Evolutionary conservation across 2,888 invertebrate species (phyloP), one percentile per base, ranked within the genome.

Genomic region (Hemistola chrysoprasaria): DNA sequence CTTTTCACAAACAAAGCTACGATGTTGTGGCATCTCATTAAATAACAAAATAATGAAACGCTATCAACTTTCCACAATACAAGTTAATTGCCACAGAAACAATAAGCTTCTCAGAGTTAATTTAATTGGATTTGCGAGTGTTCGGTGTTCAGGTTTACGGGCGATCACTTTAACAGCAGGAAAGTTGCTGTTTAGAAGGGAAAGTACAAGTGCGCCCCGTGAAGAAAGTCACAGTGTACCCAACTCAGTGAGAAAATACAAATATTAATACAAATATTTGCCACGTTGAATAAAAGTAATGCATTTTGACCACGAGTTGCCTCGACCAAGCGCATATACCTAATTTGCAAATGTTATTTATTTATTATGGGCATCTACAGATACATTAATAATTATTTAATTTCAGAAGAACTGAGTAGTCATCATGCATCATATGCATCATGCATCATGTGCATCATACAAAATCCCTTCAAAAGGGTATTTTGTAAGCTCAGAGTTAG

Each of bases 141-240:
- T 65, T 68, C 65, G 67, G 57, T 58, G 69, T 65, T 68, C 65
- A 68, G 65, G 65, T 71, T 74, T 67, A 68, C 59, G 62, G 52
- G 62, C 63, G 70, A 77, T 77, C 71, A 67, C 64, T 74, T 68
- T 65, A 70, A 66, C 59, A 58, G 54, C 63, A 61, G 64, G 73
- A 69, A 65, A 59, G 40, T 47, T 57, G 42, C 47, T 32, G 27
- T 34, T 45, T 23, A 9, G 22, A 16, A 37, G 31, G 22, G 33
- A 32, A 47, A 36, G 33, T 31, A 36, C 16, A 9, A 30, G 8
- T 11, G 7, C 10, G 22, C 24, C 29, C 24, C 23, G 10, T 8
- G 11, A 34, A 2, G 22, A n/a, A 20, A 20, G 11, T 4, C 21
- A 22, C 28, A 30, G 33, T 5, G 22, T 9, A 4, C 16, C 4